Base-by-base conservation (phyloP, 2,888 invertebrate genomes). In the Myopa testacea region DNA sequence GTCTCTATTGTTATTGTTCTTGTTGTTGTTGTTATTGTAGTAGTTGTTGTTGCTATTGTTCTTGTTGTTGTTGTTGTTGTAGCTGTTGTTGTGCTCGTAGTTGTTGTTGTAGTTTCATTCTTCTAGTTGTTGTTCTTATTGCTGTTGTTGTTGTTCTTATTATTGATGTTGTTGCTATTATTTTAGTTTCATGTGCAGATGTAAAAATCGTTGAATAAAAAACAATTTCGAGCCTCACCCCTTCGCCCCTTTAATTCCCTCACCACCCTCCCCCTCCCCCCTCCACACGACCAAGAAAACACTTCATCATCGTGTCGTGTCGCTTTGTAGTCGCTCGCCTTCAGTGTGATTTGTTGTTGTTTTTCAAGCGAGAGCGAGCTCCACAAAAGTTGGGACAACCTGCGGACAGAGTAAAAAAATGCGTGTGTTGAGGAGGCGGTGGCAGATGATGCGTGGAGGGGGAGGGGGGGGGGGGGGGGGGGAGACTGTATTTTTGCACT, bases 121-220 rank as follows among this genome's bases (percentile, higher is more conserved):
- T 82, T 82, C 45, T 76, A 67, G 70, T 65, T 76, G 75, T 60
- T 76, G 67, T 34, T 12, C 3, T 7, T 12, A 3, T 10, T 65
- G 55, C 45, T 79, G 38, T 80, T 79, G 77, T 10, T 80, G 12
- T 78, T 63, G 71, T 74, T 80, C 75, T 79, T 81, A 75, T 80
- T 82, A 83, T 82, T 82, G 58, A 74, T 72, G 70, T 65, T 76
- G 75, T 67, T 76, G 62, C 38, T 12, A 37, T 7, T 12, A 37
- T 10, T 65, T 37, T 76, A 69, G 60, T 78, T 77, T 52, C 50
- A 80, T 69, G 75, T 75, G 58, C 74, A 74, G 69, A 74, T 78
- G 77, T 82, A 79, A 83, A 81, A 65, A 65, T 5, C 55, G 83
- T 81, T 84, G 85, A 84, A 84, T 83, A 55, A 55, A 55, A 55